A percentile compares a stretch with the other conserved stretches of the same genome.
Evolutionary conservation across 2,888 invertebrate species (phyloP).

Genomic region (Bombyx huttoni): DNA sequence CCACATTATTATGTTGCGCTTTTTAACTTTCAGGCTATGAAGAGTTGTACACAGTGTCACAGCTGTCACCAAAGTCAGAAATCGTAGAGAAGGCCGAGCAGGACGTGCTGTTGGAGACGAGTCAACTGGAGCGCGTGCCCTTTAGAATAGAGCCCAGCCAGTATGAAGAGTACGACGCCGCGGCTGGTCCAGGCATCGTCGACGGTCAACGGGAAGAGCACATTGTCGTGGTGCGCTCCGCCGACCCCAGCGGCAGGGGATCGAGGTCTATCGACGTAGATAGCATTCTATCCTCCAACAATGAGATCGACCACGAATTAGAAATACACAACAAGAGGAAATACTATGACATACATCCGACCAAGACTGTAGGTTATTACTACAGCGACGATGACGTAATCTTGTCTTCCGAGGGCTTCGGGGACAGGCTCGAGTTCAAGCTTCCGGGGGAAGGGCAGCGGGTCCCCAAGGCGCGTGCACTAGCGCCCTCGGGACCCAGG

Average conservation of each 20-base stretch:
- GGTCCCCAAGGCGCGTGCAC: constrained; percentile 81
- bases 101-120: constrained; percentile 40
- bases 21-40: constrained; percentile 62
- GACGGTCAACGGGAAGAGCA: constrained; percentile 41
- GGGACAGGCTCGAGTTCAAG: constrained; percentile 56
- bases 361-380: constrained; percentile 55
- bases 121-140: constrained; percentile 36
- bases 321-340: constrained; percentile 63
- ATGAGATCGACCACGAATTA: constrained; percentile 73
- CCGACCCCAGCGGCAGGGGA: constrained; percentile 55
- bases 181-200: constrained; percentile 8
- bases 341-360: constrained; percentile 69
- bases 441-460: constrained; percentile 83
- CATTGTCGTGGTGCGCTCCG: constrained; percentile 66
- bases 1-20: not conserved
- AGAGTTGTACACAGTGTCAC: constrained; percentile 74
- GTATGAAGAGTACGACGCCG: constrained; percentile 26
- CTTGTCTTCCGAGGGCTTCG: constrained; percentile 47
- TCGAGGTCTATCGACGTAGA: constrained; percentile 69
- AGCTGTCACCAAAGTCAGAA: constrained; percentile 78
- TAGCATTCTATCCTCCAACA: constrained; percentile 65
- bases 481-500: constrained; percentile 78
- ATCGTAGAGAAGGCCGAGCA: constrained; percentile 22
- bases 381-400: constrained; percentile 47
- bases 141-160: constrained; percentile 56